These are phyloP conservation scores for Machimus rusticus DNA, from an alignment of 2,888 invertebrate genomes.

Conservation along the genomic window DNA sequence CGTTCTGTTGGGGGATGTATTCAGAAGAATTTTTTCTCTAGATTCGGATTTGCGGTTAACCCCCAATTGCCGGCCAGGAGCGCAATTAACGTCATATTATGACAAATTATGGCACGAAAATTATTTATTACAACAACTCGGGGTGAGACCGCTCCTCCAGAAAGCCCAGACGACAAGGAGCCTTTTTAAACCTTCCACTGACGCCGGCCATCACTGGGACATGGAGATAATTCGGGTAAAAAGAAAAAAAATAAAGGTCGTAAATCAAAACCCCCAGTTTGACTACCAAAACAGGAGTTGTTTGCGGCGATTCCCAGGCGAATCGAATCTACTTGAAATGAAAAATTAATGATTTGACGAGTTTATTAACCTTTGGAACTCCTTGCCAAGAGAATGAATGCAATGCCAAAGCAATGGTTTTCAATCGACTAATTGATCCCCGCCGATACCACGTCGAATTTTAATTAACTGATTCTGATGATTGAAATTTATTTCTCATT, in stretches of 20 bases:
- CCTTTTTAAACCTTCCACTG: neutral
- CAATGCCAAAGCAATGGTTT: neutral
- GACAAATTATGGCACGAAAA: constrained; percentile 13
- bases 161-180: neutral
- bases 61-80: constrained; percentile 9
- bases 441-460: neutral
- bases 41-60: neutral
- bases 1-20: neutral
- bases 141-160: neutral
- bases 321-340: constrained; percentile 13
- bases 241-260: constrained; percentile 1
- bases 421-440: neutral
- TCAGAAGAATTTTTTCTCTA: neutral
- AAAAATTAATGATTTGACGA: constrained; percentile 15
- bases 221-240: neutral
- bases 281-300: neutral
- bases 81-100: constrained; percentile 26
- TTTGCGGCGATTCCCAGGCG: neutral
- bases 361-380: neutral
- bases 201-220: neutral
- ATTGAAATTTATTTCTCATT: constrained; percentile 21
- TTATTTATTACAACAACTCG: constrained; percentile 7
- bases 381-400: neutral
- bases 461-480: constrained; percentile 9
- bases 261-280: neutral